Percentiles rank a stretch among this genome's conserved stretches.
phyloP scores from a whole-genome alignment of 2,113 vertebrate genomes.

The Entelurus aequoreus region DNA sequence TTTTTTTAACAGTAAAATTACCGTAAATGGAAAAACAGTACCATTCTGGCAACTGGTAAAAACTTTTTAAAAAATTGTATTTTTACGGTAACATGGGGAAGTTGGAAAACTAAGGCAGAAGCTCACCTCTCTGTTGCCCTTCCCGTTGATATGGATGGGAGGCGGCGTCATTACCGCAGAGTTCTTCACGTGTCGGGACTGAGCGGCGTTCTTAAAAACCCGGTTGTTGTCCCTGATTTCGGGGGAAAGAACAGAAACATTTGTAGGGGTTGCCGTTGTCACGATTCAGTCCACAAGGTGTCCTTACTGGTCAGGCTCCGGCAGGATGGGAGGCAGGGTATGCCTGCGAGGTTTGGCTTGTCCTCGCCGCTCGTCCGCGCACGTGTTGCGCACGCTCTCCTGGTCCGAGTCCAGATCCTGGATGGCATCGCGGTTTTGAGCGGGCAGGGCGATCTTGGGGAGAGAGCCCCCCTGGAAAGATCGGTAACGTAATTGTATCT shows the following conservation, averaged over 20 bases:
- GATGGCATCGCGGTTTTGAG: constrained; percentile 51
- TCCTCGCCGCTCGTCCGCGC: constrained; percentile 55
- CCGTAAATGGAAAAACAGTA: too few relatives aligned
- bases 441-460: constrained; percentile 67
- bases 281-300: background rate
- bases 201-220: constrained; percentile 73
- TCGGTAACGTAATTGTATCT: background rate
- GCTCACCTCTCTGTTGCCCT: constrained; percentile 77
- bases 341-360: constrained; percentile 54
- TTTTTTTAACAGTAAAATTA: too few relatives aligned
- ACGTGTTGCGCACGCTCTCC: constrained; percentile 71
- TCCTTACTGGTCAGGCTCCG: constrained; percentile 72
- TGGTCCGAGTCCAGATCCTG: constrained; percentile 77
- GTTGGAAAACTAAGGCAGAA: too few relatives aligned
- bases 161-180: constrained; percentile 74
- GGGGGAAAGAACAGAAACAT: background rate
- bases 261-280: background rate
- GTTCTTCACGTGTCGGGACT: constrained; percentile 69
- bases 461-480: constrained; percentile 71
- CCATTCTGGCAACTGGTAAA: too few relatives aligned
- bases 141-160: constrained; percentile 73
- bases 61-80: too few relatives aligned
- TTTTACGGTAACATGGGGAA: too few relatives aligned
- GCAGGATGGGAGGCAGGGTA: constrained; percentile 75
- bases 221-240: constrained; percentile 65